These are phyloP conservation scores for Poecilia wingei DNA, from an alignment of 2,797 vertebrate species.

Conservation along the genomic window DNA sequence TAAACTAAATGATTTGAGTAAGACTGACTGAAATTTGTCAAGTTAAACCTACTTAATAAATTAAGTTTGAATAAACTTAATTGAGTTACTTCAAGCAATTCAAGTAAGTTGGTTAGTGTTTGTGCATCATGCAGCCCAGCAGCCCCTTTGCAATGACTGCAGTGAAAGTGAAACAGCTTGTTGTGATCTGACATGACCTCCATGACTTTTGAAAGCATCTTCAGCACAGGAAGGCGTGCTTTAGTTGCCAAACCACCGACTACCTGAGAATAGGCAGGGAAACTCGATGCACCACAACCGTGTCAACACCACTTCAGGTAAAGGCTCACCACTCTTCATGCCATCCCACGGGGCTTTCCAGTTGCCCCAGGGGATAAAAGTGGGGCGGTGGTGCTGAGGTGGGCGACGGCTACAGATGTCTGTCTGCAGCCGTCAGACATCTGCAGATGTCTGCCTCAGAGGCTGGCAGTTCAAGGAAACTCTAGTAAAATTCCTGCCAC, in stretches of 20 bases:
- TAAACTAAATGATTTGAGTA: too few species aligned
- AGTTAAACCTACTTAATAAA: too few species aligned
- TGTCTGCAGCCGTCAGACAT: neutral
- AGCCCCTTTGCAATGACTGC: neutral
- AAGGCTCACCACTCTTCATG: constrained; percentile 48
- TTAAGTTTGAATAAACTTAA: too few species aligned
- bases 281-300: constrained; percentile 56
- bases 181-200: constrained; percentile 7
- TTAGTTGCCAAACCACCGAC: constrained; percentile 36
- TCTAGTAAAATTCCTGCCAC: constrained; percentile 50
- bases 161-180: constrained; percentile 21
- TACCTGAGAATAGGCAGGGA: constrained; percentile 56
- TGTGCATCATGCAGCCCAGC: neutral
- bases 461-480: constrained; percentile 54
- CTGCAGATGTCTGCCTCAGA: constrained; percentile 36
- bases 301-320: constrained; percentile 66
- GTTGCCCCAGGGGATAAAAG: constrained; percentile 42
- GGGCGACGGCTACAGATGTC: constrained; percentile 40
- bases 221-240: neutral
- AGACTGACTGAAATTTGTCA: too few species aligned
- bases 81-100: too few species aligned
- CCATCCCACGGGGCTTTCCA: constrained; percentile 71
- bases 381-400: constrained; percentile 38
- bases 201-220: neutral
- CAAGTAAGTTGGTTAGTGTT: too few species aligned